phyloP scores from a whole-genome alignment of 2,113 vertebrate genomes.

The Callospermophilus lateralis region DNA sequence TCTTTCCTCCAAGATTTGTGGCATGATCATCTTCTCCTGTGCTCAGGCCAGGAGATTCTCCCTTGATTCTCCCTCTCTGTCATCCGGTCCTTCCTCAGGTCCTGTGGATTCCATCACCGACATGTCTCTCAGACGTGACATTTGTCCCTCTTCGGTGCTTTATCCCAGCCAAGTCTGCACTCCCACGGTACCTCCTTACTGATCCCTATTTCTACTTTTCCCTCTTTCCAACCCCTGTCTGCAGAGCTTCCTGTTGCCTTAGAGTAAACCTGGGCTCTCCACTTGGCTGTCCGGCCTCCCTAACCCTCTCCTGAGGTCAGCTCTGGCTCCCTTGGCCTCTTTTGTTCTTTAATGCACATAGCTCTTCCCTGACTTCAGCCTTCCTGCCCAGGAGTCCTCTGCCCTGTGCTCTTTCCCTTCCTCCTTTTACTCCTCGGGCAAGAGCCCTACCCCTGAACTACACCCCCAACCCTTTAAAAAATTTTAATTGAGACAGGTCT shows the following conservation, averaged over 20 bases:
- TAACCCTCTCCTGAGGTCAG: neutral
- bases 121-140: fast-evolving
- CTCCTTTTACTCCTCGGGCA: neutral
- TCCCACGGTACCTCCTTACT: neutral
- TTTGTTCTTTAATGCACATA: neutral
- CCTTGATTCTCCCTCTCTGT: neutral
- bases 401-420: neutral
- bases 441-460: too few relatives aligned
- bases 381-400: neutral
- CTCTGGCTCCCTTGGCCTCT: neutral
- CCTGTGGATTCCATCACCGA: neutral
- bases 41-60: neutral
- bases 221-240: neutral
- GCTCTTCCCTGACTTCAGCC: neutral
- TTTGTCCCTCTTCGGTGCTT: neutral
- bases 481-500: too few relatives aligned
- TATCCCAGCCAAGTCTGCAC: neutral
- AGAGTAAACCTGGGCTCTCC: neutral
- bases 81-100: neutral
- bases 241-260: neutral
- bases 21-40: neutral
- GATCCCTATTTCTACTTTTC: neutral
- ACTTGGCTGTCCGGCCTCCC: neutral
- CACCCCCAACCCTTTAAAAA: too few relatives aligned
- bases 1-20: neutral